phyloP scores from a whole-genome alignment of 2,888 invertebrate species.

The Aphidoletes aphidimyza region DNA sequence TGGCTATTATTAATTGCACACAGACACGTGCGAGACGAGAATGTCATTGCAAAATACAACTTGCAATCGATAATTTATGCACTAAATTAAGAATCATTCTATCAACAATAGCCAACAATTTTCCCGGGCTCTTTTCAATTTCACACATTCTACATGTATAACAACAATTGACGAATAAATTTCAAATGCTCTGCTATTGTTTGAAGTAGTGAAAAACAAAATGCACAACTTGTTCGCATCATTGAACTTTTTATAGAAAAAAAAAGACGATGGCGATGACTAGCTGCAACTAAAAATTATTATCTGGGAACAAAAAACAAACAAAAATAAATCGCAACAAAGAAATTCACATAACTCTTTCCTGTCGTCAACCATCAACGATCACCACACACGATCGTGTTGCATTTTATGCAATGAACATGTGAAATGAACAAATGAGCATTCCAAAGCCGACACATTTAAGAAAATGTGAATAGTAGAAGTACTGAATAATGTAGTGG shows the following conservation, averaged over 20 bases:
- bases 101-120: conserved; percentile 7
- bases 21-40: not conserved
- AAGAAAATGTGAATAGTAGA: not conserved
- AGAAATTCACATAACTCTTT: conserved; percentile 19
- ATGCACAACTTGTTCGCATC: too few relatives aligned
- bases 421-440: not conserved
- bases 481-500: conserved; percentile 20
- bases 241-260: too few relatives aligned
- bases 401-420: not conserved
- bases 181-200: conserved; percentile 7
- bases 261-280: too few relatives aligned
- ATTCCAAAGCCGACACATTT: not conserved
- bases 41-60: conserved; percentile 12
- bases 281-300: too few relatives aligned
- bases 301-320: not conserved
- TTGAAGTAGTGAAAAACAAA: not conserved
- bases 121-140: too few relatives aligned
- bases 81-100: not conserved
- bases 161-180: not conserved
- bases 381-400: not conserved
- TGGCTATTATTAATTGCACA: not conserved
- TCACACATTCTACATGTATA: not conserved
- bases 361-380: not conserved
- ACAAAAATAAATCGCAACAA: too few relatives aligned
- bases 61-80: not conserved